A percentile compares a stretch with the other conserved stretches of the same genome.
Evolutionary conservation across 1,140 invertebrate genomes (phyloP).

Genomic region (Centruroides sculpturatus): DNA sequence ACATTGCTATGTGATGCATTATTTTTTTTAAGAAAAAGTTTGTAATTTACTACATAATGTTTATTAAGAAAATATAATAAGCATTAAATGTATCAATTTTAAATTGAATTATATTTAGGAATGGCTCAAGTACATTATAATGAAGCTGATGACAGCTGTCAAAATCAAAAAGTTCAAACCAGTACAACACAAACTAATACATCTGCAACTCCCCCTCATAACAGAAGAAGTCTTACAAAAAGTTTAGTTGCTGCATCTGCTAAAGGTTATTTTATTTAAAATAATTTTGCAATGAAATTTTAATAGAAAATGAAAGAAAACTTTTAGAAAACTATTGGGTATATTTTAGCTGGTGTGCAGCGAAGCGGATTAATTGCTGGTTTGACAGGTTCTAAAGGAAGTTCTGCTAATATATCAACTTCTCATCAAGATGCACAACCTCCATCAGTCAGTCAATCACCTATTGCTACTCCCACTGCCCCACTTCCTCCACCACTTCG

Average conservation of each 20-base stretch:
- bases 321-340: background rate
- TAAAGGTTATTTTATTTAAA: slow-evolving; percentile 2
- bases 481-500: slow-evolving; percentile 8
- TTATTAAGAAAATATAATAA: too few species aligned
- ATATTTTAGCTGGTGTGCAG: slow-evolving; percentile 5
- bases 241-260: background rate
- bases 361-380: slow-evolving; percentile 8
- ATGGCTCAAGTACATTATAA: background rate
- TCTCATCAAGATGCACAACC: slow-evolving; percentile 6
- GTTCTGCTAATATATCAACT: background rate
- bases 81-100: too few species aligned
- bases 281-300: too few species aligned
- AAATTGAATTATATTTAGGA: too few species aligned
- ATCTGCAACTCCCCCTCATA: slow-evolving; percentile 10
- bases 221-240: slow-evolving; percentile 8
- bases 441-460: slow-evolving; percentile 10
- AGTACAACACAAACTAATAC: slow-evolving; percentile 1
- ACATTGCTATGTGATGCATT: too few species aligned
- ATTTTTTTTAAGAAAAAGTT: too few species aligned
- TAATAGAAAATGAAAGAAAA: too few species aligned
- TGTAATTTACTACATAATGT: too few species aligned
- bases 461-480: slow-evolving; percentile 15
- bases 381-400: slow-evolving; percentile 5
- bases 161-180: slow-evolving; percentile 9
- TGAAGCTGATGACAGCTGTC: slow-evolving; percentile 5